Conservation (phyloP, 2,888 invertebrate genomes). For the Tachystola acroxantha region DNA sequence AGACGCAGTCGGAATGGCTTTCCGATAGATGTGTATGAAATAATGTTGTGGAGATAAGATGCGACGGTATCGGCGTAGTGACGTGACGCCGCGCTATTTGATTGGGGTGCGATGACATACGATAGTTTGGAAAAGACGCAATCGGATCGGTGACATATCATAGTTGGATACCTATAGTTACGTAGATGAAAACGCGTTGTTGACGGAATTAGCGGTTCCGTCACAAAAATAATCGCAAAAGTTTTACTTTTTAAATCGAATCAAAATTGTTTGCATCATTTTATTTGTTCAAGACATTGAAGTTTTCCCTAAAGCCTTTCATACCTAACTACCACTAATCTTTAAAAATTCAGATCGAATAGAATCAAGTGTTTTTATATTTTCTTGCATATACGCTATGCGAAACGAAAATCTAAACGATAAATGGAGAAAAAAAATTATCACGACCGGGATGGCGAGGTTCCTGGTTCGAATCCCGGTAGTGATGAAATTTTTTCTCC, state of each 20-base stretch:
- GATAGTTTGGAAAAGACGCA: not conserved
- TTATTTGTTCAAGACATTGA: not conserved
- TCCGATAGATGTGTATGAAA: constrained; percentile 77
- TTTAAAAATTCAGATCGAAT: too few relatives aligned
- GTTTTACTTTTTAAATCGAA: not conserved
- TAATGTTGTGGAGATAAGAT: constrained; percentile 69
- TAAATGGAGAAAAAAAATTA: too few relatives aligned
- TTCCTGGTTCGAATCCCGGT: too few relatives aligned
- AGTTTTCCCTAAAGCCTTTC: too few relatives aligned
- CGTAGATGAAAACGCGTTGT: not conserved
- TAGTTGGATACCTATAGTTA: too few relatives aligned
- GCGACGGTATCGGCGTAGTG: constrained; percentile 35
- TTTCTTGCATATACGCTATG: too few relatives aligned
- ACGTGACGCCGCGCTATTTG: constrained; percentile 21
- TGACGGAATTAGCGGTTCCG: not conserved
- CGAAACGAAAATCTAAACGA: too few relatives aligned
- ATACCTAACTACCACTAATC: too few relatives aligned
- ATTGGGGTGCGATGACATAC: constrained; percentile 18
- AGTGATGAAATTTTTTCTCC: too few relatives aligned
- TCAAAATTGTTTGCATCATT: not conserved
- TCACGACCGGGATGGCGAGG: too few relatives aligned
- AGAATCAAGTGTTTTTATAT: too few relatives aligned
- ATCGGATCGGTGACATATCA: too few relatives aligned
- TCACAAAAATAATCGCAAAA: not conserved
- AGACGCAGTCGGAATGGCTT: constrained; percentile 72